phyloP scores from a whole-genome alignment of 64 coral and sea anemone genomes.

The Stichodactyla helianthus region DNA sequence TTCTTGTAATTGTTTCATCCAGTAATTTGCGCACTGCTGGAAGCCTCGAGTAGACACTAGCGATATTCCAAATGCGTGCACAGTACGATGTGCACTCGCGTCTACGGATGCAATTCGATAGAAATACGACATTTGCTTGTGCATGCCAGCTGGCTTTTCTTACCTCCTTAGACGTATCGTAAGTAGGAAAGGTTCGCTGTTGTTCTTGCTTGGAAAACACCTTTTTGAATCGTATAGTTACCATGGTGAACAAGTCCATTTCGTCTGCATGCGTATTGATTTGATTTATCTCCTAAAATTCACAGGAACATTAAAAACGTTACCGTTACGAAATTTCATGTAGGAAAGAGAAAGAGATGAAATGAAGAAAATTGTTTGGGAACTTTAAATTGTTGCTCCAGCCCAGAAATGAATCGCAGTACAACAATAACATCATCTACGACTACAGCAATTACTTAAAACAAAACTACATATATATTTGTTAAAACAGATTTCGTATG shows the following conservation, averaged over 20 bases:
- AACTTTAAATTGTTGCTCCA: too few species aligned
- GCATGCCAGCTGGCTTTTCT: background rate
- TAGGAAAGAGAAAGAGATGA: too few species aligned
- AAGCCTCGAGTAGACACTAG: background rate
- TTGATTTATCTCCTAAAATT: slow-evolving; percentile 88
- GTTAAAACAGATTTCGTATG: too few species aligned
- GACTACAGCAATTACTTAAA: too few species aligned
- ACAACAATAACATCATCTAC: too few species aligned
- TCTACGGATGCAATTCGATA: background rate
- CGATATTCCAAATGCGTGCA: too few species aligned
- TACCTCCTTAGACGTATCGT: slow-evolving; percentile 89
- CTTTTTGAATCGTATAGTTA: slow-evolving; percentile 88
- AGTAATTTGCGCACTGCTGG: background rate
- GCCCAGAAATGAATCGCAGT: too few species aligned
- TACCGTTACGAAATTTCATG: too few species aligned
- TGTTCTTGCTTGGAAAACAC: slow-evolving; percentile 98
- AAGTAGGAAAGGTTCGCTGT: slow-evolving; percentile 78
- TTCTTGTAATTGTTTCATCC: background rate
- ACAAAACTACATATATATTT: too few species aligned
- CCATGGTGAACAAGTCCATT: slow-evolving; percentile 96
- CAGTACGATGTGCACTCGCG: too few species aligned
- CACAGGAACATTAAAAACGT: background rate
- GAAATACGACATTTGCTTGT: background rate
- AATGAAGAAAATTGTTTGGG: too few species aligned
- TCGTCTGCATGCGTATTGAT: slow-evolving; percentile 95